Evolutionary conservation across 2,113 vertebrate species (phyloP).

Genomic region (Corynorhinus townsendii): DNA sequence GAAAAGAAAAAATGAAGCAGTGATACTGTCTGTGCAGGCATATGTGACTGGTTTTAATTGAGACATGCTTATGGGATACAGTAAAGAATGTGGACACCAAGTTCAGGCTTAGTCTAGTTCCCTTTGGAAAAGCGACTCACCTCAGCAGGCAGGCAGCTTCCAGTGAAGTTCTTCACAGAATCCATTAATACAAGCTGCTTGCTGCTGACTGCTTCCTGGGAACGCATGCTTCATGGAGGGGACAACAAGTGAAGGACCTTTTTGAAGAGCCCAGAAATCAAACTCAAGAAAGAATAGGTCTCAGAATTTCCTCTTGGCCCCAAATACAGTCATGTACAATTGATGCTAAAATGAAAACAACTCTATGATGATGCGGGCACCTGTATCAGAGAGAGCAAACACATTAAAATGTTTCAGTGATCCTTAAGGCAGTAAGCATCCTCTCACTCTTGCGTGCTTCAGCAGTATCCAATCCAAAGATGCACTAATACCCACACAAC

Average conservation of each 20-base stretch:
- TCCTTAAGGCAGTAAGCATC: background rate
- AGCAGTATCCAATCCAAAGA: background rate
- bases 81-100: background rate
- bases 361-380: background rate
- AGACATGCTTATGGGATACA: background rate
- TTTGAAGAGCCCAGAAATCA: conserved; percentile 9
- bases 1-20: background rate
- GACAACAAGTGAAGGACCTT: background rate
- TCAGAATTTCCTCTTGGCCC: background rate
- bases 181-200: conserved; percentile 1
- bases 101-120: background rate
- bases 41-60: background rate
- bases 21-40: background rate
- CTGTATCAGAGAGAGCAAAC: background rate
- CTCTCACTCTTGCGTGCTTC: background rate
- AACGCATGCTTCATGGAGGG: background rate
- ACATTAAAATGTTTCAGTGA: background rate
- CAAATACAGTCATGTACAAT: background rate
- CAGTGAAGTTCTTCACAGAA: conserved; percentile 15
- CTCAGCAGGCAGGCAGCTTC: background rate
- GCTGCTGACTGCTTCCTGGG: background rate
- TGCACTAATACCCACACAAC: no score
- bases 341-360: conserved; percentile 40
- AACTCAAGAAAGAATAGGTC: conserved; percentile 8
- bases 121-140: conserved; percentile 9